A percentile compares a stretch with the other conserved stretches of the same genome.
Conservation (phyloP, 2,797 vertebrate genomes). For the Channallabes apus region DNA sequence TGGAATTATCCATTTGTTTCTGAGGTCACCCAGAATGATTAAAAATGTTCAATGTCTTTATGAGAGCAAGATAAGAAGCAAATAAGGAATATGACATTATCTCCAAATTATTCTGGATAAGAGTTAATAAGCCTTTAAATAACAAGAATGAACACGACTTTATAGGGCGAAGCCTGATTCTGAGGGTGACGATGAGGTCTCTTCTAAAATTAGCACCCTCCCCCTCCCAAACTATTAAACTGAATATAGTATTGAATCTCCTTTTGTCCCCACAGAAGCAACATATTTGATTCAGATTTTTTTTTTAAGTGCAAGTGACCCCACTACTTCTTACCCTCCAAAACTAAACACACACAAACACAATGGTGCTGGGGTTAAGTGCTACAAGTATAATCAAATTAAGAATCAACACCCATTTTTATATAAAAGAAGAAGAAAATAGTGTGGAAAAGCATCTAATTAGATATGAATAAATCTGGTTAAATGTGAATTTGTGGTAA, state of each 20-base stretch:
- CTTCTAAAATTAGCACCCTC: neutral
- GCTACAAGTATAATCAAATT: slow-evolving; percentile 21
- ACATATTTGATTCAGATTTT: neutral
- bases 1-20: neutral
- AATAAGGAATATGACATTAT: neutral
- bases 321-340: neutral
- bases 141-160: neutral
- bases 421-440: slow-evolving; percentile 37
- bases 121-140: slow-evolving; percentile 9
- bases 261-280: slow-evolving; percentile 48
- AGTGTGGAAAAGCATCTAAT: slow-evolving; percentile 39
- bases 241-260: slow-evolving; percentile 66
- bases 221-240: slow-evolving; percentile 58
- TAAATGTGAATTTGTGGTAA: slow-evolving; percentile 28
- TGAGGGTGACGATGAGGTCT: neutral
- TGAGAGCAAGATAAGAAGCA: neutral
- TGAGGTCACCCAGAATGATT: neutral
- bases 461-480: slow-evolving; percentile 27
- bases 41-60: neutral
- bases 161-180: neutral
- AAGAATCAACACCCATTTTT: slow-evolving; percentile 29
- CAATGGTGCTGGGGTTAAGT: slow-evolving; percentile 11
- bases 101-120: neutral
- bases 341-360: neutral
- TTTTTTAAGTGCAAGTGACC: neutral